Percentiles rank a stretch among this genome's conserved stretches.
phyloP scores from a whole-genome alignment of 2,888 invertebrate genomes.

The Drosophila nigricruria region DNA sequence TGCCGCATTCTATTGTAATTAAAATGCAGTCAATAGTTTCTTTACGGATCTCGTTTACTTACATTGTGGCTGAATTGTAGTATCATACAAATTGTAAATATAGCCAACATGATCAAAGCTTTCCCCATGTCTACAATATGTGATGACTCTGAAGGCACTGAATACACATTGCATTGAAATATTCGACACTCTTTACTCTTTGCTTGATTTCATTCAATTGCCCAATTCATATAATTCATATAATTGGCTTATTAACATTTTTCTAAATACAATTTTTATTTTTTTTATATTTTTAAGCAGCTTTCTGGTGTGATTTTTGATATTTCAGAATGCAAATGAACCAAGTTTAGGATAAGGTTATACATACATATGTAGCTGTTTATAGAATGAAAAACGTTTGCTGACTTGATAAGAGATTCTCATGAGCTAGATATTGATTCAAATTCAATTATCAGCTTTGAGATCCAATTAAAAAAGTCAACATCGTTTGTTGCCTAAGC shows the following conservation, averaged over 20 bases:
- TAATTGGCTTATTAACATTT: not conserved
- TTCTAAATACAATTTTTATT: not conserved
- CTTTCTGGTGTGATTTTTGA: not conserved
- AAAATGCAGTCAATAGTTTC: not conserved
- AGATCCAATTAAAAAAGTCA: conserved; percentile 51
- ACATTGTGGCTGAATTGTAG: not conserved
- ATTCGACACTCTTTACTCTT: no score
- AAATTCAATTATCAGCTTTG: not conserved
- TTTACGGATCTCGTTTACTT: not conserved
- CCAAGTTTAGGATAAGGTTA: not conserved
- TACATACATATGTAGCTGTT: not conserved
- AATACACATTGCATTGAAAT: not conserved
- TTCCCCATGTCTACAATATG: not conserved
- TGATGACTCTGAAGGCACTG: not conserved
- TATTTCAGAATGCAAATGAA: not conserved
- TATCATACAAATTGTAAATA: not conserved
- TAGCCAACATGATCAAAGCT: not conserved
- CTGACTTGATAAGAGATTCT: not conserved
- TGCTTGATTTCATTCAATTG: not conserved
- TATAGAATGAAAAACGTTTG: not conserved
- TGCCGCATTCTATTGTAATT: not conserved
- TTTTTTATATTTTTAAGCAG: no score
- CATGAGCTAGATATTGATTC: not conserved
- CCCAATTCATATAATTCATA: not conserved
- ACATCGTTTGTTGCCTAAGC: conserved; percentile 39